phyloP scores from a whole-genome alignment of 2,797 vertebrate genomes.

The Mus caroli region DNA sequence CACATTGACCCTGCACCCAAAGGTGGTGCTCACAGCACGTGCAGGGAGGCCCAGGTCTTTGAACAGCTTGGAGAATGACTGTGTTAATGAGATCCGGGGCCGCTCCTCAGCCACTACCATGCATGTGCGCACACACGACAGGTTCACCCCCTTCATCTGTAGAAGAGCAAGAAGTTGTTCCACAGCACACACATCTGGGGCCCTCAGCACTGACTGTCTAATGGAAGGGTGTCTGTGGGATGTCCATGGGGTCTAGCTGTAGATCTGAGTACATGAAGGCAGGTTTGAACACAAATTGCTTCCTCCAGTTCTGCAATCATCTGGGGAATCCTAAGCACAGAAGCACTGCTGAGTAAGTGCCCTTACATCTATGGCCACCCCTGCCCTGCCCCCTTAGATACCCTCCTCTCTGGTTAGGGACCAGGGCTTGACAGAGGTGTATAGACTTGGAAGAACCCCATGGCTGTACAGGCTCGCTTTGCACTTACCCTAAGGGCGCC shows the following conservation, averaged over 20 bases:
- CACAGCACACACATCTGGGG: too few species aligned
- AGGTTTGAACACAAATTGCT: not conserved
- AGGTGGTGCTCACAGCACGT: conserved; percentile 97
- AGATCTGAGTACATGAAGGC: not conserved
- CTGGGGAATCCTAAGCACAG: not conserved
- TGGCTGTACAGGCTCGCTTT: not conserved
- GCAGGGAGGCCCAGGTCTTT: conserved; percentile 97
- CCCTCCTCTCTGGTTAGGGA: not conserved
- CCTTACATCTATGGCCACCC: too few species aligned
- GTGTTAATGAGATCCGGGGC: conserved; percentile 94
- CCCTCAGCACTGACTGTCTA: not conserved
- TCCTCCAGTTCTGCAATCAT: not conserved
- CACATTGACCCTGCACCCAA: conserved; percentile 97
- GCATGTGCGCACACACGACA: conserved; percentile 97
- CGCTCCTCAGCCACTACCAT: conserved; percentile 99
- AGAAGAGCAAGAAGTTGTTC: not conserved
- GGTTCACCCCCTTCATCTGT: conserved; percentile 95
- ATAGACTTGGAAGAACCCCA: fast-evolving
- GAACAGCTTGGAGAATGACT: conserved; percentile 98
- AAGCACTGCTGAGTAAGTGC: not conserved
- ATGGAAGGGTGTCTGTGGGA: not conserved
- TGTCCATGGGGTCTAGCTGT: not conserved
- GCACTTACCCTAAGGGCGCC: conserved; percentile 93
- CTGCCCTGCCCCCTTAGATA: not conserved
- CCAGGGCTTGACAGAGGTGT: not conserved